Evolutionary conservation across 2,888 invertebrate genomes (phyloP), one percentile per base, ranked within the genome.

Genomic region (Tetrapedia diversipes): DNA sequence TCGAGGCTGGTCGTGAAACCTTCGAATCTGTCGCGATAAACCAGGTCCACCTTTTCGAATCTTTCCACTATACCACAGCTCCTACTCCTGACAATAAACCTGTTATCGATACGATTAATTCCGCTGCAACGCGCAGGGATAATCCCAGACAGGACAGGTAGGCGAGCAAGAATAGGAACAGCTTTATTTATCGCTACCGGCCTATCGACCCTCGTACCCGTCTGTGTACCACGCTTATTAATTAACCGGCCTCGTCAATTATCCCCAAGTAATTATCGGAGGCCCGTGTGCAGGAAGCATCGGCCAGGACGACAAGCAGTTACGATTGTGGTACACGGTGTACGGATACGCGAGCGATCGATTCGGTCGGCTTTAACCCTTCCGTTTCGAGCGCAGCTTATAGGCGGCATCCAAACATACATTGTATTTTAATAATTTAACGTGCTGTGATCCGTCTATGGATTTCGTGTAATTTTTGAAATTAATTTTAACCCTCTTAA

Each of bases 211-310:
- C 39, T 43, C 24, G 61, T 56, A 37, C 43, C 45, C 69, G 68
- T 2, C 37, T 39, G 51, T 63, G 68, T 63, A 68, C 37, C 67
- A 24, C 34, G 45, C 57, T 75, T 77, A 77, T 77, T 68, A 75
- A 77, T 77, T 68, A 77, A 67, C 61, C 61, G 10, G 32, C 14
- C 43, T 57, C 61, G 67, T 45, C 76, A 68, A 75, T 77, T 75
- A 75, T 75, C 64, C 57, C n/a, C 27, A 24, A 53, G 75, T 74
- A 77, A 77, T 77, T 75, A 75, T 75, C 59, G 59, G 59, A 64
- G 57, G 66, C 49, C 45, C 24, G 22, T 14, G 22, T 14, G 19
- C 49, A 45, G 75, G 61, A 67, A 41, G 76, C 64, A 56, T 56
- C 75, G 70, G 61, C 65, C 37, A 37, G 22, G 60, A 70, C 64